Evolutionary conservation across 2,888 invertebrate genomes (phyloP).

Genomic region (Lasioglossum lativentre): DNA sequence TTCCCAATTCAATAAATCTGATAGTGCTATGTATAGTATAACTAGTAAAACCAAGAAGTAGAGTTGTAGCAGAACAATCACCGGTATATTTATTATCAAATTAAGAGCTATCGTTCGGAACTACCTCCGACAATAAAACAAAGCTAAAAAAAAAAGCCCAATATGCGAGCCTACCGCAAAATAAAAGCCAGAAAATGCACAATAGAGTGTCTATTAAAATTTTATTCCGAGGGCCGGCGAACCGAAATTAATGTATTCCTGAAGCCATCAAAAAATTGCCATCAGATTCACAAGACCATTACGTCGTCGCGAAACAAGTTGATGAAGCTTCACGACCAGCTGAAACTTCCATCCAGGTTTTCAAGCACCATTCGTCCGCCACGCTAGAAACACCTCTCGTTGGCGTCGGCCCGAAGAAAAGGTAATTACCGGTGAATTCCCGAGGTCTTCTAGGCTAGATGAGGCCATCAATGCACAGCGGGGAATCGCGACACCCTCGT

Average conservation of each 20-base stretch:
- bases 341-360: constrained; percentile 39
- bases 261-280: constrained; percentile 23
- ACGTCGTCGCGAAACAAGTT: constrained; percentile 42
- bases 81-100: background rate
- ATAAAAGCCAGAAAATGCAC: background rate
- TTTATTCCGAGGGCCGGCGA: constrained; percentile 16
- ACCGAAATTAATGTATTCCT: constrained; percentile 32
- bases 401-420: constrained; percentile 78
- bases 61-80: background rate
- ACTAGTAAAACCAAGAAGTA: no score
- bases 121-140: background rate
- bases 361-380: constrained; percentile 36
- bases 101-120: background rate
- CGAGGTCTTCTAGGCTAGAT: constrained; percentile 80
- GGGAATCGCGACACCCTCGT: constrained; percentile 84
- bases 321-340: constrained; percentile 35
- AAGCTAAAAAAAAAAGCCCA: background rate
- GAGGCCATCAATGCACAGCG: constrained; percentile 83
- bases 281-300: constrained; percentile 31
- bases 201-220: constrained; percentile 9
- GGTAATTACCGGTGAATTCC: constrained; percentile 82
- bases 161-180: background rate
- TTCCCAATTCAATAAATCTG: background rate
- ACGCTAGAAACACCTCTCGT: constrained; percentile 65
- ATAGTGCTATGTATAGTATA: no score